Base-by-base conservation (phyloP, 2,888 invertebrate species). In the Amorpha juglandis region DNA sequence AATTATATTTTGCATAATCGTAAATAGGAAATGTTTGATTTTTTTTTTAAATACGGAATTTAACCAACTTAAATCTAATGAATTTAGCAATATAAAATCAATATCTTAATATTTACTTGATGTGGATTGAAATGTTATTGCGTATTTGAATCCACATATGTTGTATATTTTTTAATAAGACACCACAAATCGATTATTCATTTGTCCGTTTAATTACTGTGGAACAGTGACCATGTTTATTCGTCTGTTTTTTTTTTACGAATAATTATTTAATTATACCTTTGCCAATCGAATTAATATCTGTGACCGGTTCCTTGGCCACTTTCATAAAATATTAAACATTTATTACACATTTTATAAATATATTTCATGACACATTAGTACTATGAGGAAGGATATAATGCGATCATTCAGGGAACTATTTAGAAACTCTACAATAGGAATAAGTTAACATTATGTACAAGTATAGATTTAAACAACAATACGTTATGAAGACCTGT, bases 361-460 rank as follows among this genome's bases (percentile, higher is more conserved):
- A 69, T 69, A 67, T 55, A 62, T 69, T 38, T 58, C 19, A 19
- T 12, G 38, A 58, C 19, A 42, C 19, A 38, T 58, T 53, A 53
- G n/a, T 14, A 38, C 38, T 42, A 42, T 12, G 38, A 11, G 38
- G 19, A 58, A 58, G 58, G 19, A 16, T 27, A 42, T 38, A 19
- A 42, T 42, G 12, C 42, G 19, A 58, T 42, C 38, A 42, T 58
- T 19, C 58, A 19, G 58, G 35, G 55, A 58, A 21, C 58, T 58
- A 58, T 38, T 16, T 38, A 58, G 42, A 58, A 58, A 58, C n/a
- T 55, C 69, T 79, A 77, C 64, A 75, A 73, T 74, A 73, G 70
- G 68, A 76, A 82, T 79, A 79, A 78, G 75, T 75, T 76, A 82
- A 80, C 78, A 74, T 67, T 81, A 82, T 82, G 74, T 83, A 84